These are phyloP conservation scores for Dorcus hopei DNA, from an alignment of 2,888 invertebrate species.

Conservation along the genomic window DNA sequence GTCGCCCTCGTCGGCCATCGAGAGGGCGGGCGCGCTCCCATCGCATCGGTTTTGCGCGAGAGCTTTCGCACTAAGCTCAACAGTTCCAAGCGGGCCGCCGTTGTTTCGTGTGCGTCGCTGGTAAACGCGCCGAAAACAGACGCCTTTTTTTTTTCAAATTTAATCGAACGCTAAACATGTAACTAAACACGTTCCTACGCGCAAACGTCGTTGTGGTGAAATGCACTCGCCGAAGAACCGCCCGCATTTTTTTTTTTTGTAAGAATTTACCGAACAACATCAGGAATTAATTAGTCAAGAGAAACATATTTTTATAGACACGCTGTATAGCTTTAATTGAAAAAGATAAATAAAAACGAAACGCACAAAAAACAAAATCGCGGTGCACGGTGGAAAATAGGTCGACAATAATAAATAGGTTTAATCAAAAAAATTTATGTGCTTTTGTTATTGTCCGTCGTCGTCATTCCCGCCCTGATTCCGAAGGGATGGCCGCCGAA, in stretches of 20 bases:
- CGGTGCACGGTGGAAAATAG: too few species aligned
- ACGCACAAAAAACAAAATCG: too few species aligned
- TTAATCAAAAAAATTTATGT: too few species aligned
- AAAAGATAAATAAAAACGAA: too few species aligned
- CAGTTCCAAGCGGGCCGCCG: slow-evolving; percentile 24
- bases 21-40: slow-evolving; percentile 42
- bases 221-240: background rate
- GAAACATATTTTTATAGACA: background rate
- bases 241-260: background rate
- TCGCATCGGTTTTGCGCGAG: slow-evolving; percentile 45
- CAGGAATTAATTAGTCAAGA: background rate
- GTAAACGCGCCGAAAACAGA: background rate
- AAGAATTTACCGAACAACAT: background rate
- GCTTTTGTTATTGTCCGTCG: too few species aligned
- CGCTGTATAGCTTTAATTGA: too few species aligned
- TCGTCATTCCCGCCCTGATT: too few species aligned
- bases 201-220: background rate
- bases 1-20: slow-evolving; percentile 19
- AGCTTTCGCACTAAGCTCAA: slow-evolving; percentile 32
- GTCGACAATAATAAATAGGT: too few species aligned
- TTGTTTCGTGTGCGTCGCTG: slow-evolving; percentile 20
- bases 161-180: background rate
- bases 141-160: background rate
- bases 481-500: slow-evolving; percentile 26
- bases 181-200: background rate